These are phyloP conservation scores for Anguilla megastoma DNA, from an alignment of 2,797 vertebrate genomes.

Conservation along the genomic window DNA sequence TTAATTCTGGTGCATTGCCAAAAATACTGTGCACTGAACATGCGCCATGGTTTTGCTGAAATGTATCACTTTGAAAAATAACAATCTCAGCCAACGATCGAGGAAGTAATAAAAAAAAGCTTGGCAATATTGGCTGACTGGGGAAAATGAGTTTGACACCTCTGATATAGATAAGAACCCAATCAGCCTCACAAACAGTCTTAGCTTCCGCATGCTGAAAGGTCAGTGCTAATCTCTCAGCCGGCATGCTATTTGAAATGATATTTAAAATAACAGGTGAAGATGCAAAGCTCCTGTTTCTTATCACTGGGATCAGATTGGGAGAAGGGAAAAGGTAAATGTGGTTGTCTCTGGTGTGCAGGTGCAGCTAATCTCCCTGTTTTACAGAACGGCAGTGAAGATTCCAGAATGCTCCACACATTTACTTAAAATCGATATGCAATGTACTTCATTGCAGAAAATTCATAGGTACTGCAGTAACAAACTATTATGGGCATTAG, in stretches of 20 bases:
- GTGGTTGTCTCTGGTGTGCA: neutral
- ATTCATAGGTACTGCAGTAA: neutral
- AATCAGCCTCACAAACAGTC: neutral
- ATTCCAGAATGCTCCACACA: neutral
- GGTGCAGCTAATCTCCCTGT: neutral
- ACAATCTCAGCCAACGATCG: neutral
- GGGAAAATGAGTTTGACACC: neutral
- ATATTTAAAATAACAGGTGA: neutral
- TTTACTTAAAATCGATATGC: neutral
- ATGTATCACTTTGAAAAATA: neutral
- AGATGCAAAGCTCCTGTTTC: neutral
- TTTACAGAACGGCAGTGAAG: neutral
- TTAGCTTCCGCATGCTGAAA: neutral
- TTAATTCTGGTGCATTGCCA: neutral
- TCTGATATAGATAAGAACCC: constrained; percentile 3
- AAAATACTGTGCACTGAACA: neutral
- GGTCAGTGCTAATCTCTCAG: constrained; percentile 12
- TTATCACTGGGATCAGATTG: neutral
- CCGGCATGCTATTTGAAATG: neutral
- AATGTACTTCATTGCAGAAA: neutral
- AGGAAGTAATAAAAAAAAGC: neutral
- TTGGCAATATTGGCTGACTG: neutral
- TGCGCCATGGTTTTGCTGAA: neutral
- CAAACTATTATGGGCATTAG: neutral
- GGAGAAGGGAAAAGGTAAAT: neutral